Evolutionary conservation across 35 echinoderm and acorn worm species (phyloP).

Genomic region (Ptychodera flava): DNA sequence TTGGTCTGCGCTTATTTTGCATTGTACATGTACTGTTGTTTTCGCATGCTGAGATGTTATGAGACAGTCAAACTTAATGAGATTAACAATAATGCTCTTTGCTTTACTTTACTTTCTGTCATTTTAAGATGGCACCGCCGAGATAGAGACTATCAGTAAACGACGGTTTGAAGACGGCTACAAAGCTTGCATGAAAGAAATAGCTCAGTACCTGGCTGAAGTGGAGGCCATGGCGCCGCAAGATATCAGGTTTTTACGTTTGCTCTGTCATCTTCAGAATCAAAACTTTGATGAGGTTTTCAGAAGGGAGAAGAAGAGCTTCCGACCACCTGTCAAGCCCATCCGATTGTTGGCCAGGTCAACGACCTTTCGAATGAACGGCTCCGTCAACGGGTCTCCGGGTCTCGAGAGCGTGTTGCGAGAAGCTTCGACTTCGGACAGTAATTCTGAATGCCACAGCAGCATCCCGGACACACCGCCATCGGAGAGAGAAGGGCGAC

Average conservation of each 20-base stretch:
- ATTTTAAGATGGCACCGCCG: too few species aligned
- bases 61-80: too few species aligned
- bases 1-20: too few species aligned
- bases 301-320: not conserved
- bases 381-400: not conserved
- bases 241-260: not conserved
- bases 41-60: too few species aligned
- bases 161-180: not conserved
- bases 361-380: not conserved
- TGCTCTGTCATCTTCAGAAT: not conserved
- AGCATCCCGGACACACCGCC: not conserved
- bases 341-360: not conserved
- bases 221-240: not conserved
- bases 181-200: not conserved
- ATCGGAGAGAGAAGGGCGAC: not conserved
- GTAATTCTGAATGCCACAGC: not conserved
- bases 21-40: too few species aligned
- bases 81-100: too few species aligned
- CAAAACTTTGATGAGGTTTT: not conserved
- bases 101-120: too few species aligned
- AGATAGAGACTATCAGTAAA: not conserved
- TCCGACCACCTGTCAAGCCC: not conserved
- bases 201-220: not conserved
- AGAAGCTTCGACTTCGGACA: not conserved
- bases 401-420: not conserved